Percentiles rank a stretch among this genome's conserved stretches.
Conservation (phyloP, 2,888 invertebrate species). For the Protophormia terraenovae region DNA sequence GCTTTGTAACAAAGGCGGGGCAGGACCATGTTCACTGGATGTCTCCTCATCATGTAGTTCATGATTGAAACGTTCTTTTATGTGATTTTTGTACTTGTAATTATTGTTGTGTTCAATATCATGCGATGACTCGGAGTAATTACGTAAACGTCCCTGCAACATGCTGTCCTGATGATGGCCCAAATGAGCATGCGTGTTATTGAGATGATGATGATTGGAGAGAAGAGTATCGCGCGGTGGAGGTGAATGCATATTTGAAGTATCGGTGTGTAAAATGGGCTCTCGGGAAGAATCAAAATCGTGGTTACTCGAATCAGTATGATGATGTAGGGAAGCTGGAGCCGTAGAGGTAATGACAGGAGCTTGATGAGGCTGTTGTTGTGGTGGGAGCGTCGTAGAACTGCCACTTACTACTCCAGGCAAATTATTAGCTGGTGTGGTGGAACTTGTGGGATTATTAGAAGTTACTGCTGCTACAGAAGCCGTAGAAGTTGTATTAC, state of each 20-base stretch:
- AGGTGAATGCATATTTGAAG: slow-evolving; percentile 79
- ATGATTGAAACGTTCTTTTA: slow-evolving; percentile 91
- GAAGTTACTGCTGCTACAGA: slow-evolving; percentile 56
- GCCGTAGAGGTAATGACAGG: slow-evolving; percentile 81
- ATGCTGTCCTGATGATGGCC: slow-evolving; percentile 76
- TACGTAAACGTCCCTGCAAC: slow-evolving; percentile 78
- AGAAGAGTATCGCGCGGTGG: slow-evolving; percentile 76
- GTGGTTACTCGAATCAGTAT: slow-evolving; percentile 80
- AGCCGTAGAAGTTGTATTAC: slow-evolving; percentile 58
- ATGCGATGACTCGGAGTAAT: slow-evolving; percentile 81
- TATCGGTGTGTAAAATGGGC: slow-evolving; percentile 78
- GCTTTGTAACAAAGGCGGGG: slow-evolving; percentile 76
- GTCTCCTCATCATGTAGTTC: slow-evolving; percentile 81
- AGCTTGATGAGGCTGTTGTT: slow-evolving; percentile 79
- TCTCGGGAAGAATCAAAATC: slow-evolving; percentile 80
- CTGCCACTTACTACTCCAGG: slow-evolving; percentile 56
- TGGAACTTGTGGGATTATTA: slow-evolving; percentile 73
- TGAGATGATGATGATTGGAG: slow-evolving; percentile 69
- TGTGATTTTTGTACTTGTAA: slow-evolving; percentile 97
- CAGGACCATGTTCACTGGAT: slow-evolving; percentile 80
- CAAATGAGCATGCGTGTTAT: slow-evolving; percentile 71
- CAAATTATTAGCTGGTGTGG: slow-evolving; percentile 62
- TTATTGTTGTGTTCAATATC: slow-evolving; percentile 82
- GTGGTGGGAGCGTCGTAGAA: slow-evolving; percentile 49
- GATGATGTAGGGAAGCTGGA: slow-evolving; percentile 76